Conservation (phyloP, 2,888 invertebrate genomes). For the Parnassius orleans region DNA sequence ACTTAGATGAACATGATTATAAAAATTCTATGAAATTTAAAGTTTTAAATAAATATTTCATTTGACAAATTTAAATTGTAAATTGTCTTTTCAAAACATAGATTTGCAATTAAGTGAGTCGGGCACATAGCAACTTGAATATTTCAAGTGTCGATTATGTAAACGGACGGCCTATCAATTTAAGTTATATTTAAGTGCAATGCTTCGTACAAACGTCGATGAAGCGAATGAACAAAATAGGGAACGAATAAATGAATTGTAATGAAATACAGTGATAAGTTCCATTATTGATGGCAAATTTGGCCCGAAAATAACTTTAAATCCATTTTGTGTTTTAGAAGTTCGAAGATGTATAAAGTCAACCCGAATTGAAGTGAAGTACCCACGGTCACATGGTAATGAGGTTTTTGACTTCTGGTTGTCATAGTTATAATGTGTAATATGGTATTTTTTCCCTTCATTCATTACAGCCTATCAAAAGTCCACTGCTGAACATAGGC, state of each 20-base stretch:
- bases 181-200: slow-evolving; percentile 45
- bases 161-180: slow-evolving; percentile 34
- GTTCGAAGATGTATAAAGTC: too few relatives aligned
- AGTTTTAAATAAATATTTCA: too few relatives aligned
- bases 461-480: too few relatives aligned
- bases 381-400: too few relatives aligned
- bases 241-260: slow-evolving; percentile 39
- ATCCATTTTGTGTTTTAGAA: not conserved
- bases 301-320: not conserved
- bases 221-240: slow-evolving; percentile 39
- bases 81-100: slow-evolving; percentile 16
- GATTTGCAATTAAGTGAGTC: slow-evolving; percentile 26
- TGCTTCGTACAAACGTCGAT: slow-evolving; percentile 40
- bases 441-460: too few relatives aligned
- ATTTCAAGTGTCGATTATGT: slow-evolving; percentile 28
- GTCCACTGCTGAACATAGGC: too few relatives aligned
- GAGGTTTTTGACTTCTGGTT: too few relatives aligned
- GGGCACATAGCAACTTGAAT: slow-evolving; percentile 30
- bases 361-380: too few relatives aligned
- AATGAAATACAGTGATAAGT: slow-evolving; percentile 25
- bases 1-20: too few relatives aligned
- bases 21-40: too few relatives aligned
- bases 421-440: too few relatives aligned
- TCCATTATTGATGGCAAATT: slow-evolving; percentile 1
- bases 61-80: slow-evolving; percentile 17